Conservation (phyloP, 1,140 invertebrate species). For the Lucilia cuprina region DNA sequence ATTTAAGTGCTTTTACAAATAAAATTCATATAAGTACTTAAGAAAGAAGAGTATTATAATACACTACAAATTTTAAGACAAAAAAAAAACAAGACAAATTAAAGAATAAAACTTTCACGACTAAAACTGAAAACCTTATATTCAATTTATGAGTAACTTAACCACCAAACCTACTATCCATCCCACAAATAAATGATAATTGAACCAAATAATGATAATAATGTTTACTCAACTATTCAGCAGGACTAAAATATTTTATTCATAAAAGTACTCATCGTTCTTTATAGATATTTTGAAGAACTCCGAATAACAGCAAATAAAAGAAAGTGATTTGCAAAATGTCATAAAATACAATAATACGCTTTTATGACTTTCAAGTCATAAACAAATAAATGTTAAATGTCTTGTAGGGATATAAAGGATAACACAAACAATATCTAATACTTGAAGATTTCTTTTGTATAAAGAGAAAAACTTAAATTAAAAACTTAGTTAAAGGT, state of each 20-base stretch:
- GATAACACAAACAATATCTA: background rate
- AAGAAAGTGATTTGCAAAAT: background rate
- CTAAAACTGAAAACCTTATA: background rate
- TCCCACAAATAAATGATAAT: background rate
- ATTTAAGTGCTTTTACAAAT: conserved; percentile 15
- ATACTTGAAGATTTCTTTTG: background rate
- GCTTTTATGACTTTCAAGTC: background rate
- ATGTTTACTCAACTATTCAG: background rate
- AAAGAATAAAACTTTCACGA: background rate
- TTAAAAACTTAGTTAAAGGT: background rate
- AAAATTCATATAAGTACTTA: background rate
- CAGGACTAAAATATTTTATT: too few relatives aligned
- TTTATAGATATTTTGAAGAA: too few relatives aligned
- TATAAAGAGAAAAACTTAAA: background rate
- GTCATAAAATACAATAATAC: background rate
- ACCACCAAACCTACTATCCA: background rate
- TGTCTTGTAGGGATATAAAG: background rate
- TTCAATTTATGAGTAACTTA: background rate
- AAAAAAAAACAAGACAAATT: background rate
- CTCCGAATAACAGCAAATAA: background rate
- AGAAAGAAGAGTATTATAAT: background rate
- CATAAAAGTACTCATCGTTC: too few relatives aligned
- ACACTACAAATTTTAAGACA: background rate
- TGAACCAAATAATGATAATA: background rate
- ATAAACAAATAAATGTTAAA: too few relatives aligned